A percentile compares a stretch with the other conserved stretches of the same genome.
Evolutionary conservation across 2,113 vertebrate species (phyloP).

Genomic region (Epinephelus moara): DNA sequence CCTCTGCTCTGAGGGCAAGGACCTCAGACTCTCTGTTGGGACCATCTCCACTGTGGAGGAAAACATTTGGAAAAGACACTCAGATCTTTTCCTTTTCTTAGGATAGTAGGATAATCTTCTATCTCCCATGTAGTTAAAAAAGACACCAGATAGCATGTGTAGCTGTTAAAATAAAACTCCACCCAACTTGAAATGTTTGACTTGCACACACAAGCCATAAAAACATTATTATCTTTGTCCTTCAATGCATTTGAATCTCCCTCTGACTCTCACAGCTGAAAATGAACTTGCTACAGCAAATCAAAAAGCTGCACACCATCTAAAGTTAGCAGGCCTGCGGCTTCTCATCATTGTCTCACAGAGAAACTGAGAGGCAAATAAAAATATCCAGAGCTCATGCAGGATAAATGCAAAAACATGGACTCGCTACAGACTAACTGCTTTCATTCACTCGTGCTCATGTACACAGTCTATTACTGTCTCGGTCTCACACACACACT

Average conservation of each 20-base stretch:
- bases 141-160: background rate
- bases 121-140: background rate
- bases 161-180: background rate
- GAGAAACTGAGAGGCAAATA: constrained; percentile 35
- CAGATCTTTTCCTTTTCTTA: constrained; percentile 62
- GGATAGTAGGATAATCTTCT: background rate
- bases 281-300: constrained; percentile 23
- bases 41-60: constrained; percentile 6
- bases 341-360: constrained; percentile 35
- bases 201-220: background rate
- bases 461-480: constrained; percentile 8
- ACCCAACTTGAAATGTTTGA: background rate
- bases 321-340: constrained; percentile 37
- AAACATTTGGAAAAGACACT: background rate
- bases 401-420: constrained; percentile 38
- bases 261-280: background rate
- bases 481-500: background rate
- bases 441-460: constrained; percentile 35
- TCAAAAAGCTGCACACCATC: constrained; percentile 37
- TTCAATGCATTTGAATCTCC: background rate
- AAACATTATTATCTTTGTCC: background rate
- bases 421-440: constrained; percentile 13
- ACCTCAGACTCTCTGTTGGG: background rate
- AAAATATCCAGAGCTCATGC: constrained; percentile 33
- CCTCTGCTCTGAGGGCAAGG: too few species aligned